Evolutionary conservation across 2,113 vertebrate genomes (phyloP), one percentile per base, ranked within the genome.

Genomic region (Eulacestoma nigropectus): DNA sequence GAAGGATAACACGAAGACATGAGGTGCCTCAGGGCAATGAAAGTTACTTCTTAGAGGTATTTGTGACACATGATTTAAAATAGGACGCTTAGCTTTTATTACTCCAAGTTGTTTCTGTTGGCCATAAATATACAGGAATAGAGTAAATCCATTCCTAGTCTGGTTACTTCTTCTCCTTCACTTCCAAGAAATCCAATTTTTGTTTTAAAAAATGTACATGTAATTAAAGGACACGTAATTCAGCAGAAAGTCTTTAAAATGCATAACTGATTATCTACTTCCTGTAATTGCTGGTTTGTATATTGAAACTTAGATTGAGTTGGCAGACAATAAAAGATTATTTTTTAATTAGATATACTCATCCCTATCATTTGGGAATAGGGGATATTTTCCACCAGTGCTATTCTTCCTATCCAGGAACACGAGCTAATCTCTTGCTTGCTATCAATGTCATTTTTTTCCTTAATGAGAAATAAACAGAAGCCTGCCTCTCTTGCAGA

Each of bases 341-440:
- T 97, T 97, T 97, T 96, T 97, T 97, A 97, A 98, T 98, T 98
- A 96, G 96, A 96, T 95, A 96, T 96, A 96, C 88, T 96, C 95
- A 94, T 94, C 80, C 72, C 84, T 83, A 62, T 85, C 94, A 93
- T 95, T 95, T 97, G 97, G 95, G 97, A 97, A 96, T 90, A 91
- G 82, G 72, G 82, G 91, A 86, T 95, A 80, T 89, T 94, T 95
- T 93, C 90, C 80, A 92, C 87, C 68, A 78, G 49, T 93, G 56
- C 37, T 70, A 9, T 87, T 74, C 67, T 80, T 84, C 49, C 79
- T 69, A 78, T 82, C 70, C 10, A 57, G 67, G 79, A 95, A 79
- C 25, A 44, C 2, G 9, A 0, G 3, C 27, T 85, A 85, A 95
- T 94, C 77, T 95, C 70, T 91, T 87, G 44, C 88, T 95, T 87